Conservation (phyloP, 37 sponge, comb jelly and placozoan species). For the Ianthella basta region DNA sequence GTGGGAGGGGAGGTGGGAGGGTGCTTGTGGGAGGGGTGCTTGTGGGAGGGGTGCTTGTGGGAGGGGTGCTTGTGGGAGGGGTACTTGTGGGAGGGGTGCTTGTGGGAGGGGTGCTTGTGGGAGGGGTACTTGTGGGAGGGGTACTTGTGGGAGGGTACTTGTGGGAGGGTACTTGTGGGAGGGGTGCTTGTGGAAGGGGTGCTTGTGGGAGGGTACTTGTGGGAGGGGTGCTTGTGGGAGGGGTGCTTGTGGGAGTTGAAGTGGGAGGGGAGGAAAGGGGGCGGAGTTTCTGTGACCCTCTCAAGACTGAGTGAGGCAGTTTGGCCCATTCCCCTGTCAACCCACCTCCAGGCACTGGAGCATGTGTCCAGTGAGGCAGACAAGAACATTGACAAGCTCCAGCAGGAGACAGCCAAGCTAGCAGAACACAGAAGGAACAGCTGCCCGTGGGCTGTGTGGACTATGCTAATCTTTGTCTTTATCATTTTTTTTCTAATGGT, state of each 20-base stretch:
- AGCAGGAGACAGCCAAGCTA: conserved; percentile 53
- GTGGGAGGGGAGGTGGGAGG: too few relatives aligned
- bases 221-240: not conserved
- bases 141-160: too few relatives aligned
- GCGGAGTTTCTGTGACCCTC: too few relatives aligned
- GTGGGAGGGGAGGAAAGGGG: too few relatives aligned
- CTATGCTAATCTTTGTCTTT: conserved; percentile 64
- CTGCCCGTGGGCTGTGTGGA: conserved; percentile 67
- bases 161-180: too few relatives aligned
- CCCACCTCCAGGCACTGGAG: conserved; percentile 40
- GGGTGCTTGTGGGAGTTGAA: not conserved
- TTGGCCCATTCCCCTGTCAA: not conserved
- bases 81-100: too few relatives aligned
- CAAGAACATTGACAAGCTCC: conserved; percentile 53
- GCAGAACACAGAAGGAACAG: conserved; percentile 48
- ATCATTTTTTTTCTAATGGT: conserved; percentile 75
- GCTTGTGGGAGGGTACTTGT: not conserved
- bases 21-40: too few relatives aligned
- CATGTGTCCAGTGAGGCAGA: conserved; percentile 54
- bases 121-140: too few relatives aligned
- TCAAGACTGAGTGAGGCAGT: not conserved
- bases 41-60: too few relatives aligned
- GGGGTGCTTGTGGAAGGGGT: too few relatives aligned
- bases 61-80: too few relatives aligned
- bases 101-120: too few relatives aligned